Percentiles rank a stretch among this genome's conserved stretches.
These are phyloP conservation scores for Leptatherina wallacei DNA, from an alignment of 2,797 vertebrate species.

Conservation along the genomic window DNA sequence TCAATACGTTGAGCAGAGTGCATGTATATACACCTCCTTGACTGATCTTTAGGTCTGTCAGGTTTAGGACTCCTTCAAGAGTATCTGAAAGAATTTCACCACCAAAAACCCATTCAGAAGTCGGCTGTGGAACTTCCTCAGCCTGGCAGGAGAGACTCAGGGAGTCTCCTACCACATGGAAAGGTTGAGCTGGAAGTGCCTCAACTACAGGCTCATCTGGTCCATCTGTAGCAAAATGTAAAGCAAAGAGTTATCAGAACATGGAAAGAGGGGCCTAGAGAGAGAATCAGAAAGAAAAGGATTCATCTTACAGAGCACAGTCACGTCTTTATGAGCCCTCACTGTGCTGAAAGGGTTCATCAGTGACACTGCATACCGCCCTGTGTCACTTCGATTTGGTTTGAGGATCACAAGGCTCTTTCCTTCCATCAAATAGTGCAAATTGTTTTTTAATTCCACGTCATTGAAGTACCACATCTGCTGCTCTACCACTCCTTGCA, in stretches of 20 bases:
- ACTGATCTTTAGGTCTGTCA: constrained; percentile 68
- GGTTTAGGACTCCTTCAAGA: constrained; percentile 66
- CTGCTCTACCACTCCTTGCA: constrained; percentile 62
- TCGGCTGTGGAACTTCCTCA: constrained; percentile 77
- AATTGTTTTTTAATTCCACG: constrained; percentile 43
- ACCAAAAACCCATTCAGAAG: constrained; percentile 77
- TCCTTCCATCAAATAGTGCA: constrained; percentile 50
- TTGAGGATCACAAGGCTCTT: constrained; percentile 72
- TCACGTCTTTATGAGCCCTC: constrained; percentile 53
- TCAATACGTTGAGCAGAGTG: constrained; percentile 71
- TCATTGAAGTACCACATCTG: constrained; percentile 81
- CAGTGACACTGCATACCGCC: constrained; percentile 80
- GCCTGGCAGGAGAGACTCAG: constrained; percentile 79
- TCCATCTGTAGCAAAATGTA: constrained; percentile 78
- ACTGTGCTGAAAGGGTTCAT: constrained; percentile 82
- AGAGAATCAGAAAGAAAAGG: not conserved
- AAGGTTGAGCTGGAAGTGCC: constrained; percentile 56
- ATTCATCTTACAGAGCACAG: constrained; percentile 83
- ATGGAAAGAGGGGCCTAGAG: not conserved
- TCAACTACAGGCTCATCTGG: constrained; percentile 79
- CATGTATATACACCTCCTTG: constrained; percentile 86
- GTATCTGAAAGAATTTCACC: constrained; percentile 61
- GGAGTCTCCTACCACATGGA: constrained; percentile 71
- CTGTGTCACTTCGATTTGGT: constrained; percentile 72
- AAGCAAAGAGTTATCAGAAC: not conserved